phyloP scores from a whole-genome alignment of 2,797 vertebrate genomes.

The Saxicola maurus region DNA sequence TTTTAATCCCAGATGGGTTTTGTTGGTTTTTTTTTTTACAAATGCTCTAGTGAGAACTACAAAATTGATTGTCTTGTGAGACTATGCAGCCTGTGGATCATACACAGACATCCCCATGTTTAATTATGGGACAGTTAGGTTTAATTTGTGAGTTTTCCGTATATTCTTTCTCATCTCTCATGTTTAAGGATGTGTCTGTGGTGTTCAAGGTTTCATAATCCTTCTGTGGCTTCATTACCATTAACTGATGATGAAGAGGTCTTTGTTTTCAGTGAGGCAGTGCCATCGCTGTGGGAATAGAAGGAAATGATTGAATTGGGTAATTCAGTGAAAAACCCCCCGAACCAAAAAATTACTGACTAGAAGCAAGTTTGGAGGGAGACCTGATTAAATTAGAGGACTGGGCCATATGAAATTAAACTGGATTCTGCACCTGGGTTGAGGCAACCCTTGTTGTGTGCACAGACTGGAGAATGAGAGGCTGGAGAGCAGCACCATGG shows the following conservation, averaged over 20 bases:
- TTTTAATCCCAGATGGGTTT: neutral
- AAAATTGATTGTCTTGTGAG: neutral
- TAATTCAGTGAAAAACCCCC: neutral
- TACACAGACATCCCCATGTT: rapidly evolving
- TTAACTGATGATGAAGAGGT: neutral
- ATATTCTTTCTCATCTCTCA: neutral
- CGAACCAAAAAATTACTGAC: neutral
- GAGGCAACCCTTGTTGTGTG: neutral
- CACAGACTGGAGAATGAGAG: no score
- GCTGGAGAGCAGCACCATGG: neutral
- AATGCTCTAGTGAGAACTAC: neutral
- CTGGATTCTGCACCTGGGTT: neutral
- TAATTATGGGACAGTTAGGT: neutral
- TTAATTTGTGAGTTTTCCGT: neutral
- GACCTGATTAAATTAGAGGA: neutral
- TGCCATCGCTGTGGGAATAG: neutral
- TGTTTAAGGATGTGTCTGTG: neutral
- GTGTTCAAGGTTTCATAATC: neutral
- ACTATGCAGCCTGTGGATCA: neutral
- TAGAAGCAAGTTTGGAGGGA: neutral
- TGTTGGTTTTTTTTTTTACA: neutral
- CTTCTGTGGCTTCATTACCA: neutral
- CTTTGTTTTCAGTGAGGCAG: neutral
- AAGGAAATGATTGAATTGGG: neutral
- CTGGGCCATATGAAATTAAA: neutral